Percentiles rank a stretch among this genome's conserved stretches.
Evolutionary conservation across 2,888 invertebrate genomes (phyloP).

Genomic region (Apeira syringaria): DNA sequence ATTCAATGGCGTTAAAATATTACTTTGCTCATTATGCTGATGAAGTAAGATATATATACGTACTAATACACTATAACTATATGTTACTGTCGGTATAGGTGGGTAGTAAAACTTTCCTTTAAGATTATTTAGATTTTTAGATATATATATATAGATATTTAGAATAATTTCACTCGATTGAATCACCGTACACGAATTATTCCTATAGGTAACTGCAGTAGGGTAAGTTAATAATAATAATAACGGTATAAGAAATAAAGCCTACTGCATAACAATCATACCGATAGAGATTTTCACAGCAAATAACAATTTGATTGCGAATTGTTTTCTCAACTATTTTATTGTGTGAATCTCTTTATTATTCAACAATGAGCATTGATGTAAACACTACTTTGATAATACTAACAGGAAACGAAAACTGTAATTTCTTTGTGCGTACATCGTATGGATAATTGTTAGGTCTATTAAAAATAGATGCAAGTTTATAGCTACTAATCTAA

Average conservation of each 20-base stretch:
- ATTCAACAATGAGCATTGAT: constrained; percentile 21
- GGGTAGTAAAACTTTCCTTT: not conserved
- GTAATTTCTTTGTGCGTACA: constrained; percentile 53
- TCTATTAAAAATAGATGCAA: constrained; percentile 25
- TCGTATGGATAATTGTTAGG: constrained; percentile 52
- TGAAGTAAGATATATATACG: too few relatives aligned
- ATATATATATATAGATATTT: too few relatives aligned
- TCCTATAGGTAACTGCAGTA: constrained; percentile 1
- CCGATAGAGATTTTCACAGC: constrained; percentile 15
- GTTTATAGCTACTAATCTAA: constrained; percentile 21
- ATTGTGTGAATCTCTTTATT: constrained; percentile 26
- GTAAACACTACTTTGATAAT: constrained; percentile 27
- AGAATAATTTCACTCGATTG: not conserved
- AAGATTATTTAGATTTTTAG: not conserved
- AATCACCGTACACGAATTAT: not conserved
- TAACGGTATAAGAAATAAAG: constrained; percentile 16
- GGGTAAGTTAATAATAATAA: constrained; percentile 9
- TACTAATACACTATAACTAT: too few relatives aligned
- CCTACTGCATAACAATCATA: constrained; percentile 10
- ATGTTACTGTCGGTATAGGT: not conserved
- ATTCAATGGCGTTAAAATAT: not conserved
- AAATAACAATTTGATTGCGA: constrained; percentile 15
- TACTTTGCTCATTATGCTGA: too few relatives aligned
- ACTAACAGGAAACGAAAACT: constrained; percentile 53
- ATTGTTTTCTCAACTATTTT: constrained; percentile 24